Conservation (phyloP, 1,140 invertebrate genomes). For the Macrocentrus cingulum region DNA sequence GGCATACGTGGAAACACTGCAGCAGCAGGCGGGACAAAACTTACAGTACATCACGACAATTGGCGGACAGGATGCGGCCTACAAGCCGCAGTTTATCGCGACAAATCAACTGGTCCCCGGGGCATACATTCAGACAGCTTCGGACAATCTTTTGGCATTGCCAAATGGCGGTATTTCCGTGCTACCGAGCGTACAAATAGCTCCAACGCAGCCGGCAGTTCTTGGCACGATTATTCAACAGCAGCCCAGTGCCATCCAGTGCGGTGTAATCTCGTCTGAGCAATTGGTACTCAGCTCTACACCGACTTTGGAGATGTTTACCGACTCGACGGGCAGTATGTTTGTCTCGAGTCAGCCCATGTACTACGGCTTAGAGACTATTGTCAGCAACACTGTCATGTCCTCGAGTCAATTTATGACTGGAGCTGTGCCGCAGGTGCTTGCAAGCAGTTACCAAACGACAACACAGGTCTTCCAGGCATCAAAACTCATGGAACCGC, state of each 20-base stretch:
- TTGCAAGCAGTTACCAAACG: conserved; percentile 78
- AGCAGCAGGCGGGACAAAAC: conserved; percentile 67
- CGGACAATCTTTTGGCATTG: conserved; percentile 63
- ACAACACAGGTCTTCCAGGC: conserved; percentile 82
- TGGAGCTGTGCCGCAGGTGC: conserved; percentile 73
- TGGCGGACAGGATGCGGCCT: conserved; percentile 57
- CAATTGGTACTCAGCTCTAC: conserved; percentile 68
- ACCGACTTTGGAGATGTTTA: conserved; percentile 70
- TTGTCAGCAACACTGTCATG: conserved; percentile 83
- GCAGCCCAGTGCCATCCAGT: conserved; percentile 59
- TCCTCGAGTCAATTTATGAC: conserved; percentile 80
- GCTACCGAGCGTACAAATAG: conserved; percentile 61
- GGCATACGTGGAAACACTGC: conserved; percentile 68
- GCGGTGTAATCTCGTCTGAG: conserved; percentile 61
- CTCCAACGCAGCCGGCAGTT: conserved; percentile 58
- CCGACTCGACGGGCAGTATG: conserved; percentile 68
- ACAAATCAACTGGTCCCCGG: conserved; percentile 64
- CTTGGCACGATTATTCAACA: conserved; percentile 68
- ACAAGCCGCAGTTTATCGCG: conserved; percentile 65
- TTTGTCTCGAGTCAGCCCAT: conserved; percentile 72
- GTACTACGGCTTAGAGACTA: conserved; percentile 79
- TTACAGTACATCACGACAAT: conserved; percentile 73
- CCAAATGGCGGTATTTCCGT: conserved; percentile 66
- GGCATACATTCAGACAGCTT: conserved; percentile 65
- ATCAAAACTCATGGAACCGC: conserved; percentile 74